Base-by-base conservation (phyloP, 2,888 invertebrate genomes). In the Scaptomyza parva region DNA sequence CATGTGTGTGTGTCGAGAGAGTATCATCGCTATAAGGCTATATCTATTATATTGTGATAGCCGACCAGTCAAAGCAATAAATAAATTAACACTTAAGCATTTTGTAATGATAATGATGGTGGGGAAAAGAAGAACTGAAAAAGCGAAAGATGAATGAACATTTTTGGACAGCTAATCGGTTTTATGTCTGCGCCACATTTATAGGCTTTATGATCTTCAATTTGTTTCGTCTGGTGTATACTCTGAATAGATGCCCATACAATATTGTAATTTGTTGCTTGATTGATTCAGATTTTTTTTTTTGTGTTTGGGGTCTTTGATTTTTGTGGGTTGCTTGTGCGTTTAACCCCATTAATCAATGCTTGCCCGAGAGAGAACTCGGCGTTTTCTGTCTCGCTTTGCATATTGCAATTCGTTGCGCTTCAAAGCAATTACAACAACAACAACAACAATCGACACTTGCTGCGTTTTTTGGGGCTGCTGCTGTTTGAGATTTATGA, bases 401-500 rank as follows among this genome's bases (percentile, higher is more conserved):
- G 83, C 82, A 82, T 82, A 85, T 72, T 78, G 83, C 83, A 66
- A 83, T 81, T 85, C 74, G 76, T 60, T 73, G 48, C 60, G 72
- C 69, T 59, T 44, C 33, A 50, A 20, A 55, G 59, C 57, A 28
- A 9, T 53, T 55, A 37, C 55, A 60, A 33, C 39, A 54, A 45
- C 18, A 72, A 41, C 35, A 45, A 35, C 39, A 26, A 8, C 9
- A 9, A 9, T 22, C 28, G 17, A 28, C n/a, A 47, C 20, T 35
- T 22, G 22, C 35, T 22, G 33, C 11, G 33, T 71, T 63, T 69
- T 65, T 70, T 30, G n/a, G 74, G 44, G 57, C 11, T 35, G 37
- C 63, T 64, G 54, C 78, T 80, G 85, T 73, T 70, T 62, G 70
- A 79, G 81, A 89, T 89, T 89, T 89, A 90, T 90, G 80, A 77